A percentile compares a stretch with the other conserved stretches of the same genome.
These are phyloP conservation scores for Yponomeuta evonymella DNA, from an alignment of 2,888 invertebrate genomes.

Conservation along the genomic window DNA sequence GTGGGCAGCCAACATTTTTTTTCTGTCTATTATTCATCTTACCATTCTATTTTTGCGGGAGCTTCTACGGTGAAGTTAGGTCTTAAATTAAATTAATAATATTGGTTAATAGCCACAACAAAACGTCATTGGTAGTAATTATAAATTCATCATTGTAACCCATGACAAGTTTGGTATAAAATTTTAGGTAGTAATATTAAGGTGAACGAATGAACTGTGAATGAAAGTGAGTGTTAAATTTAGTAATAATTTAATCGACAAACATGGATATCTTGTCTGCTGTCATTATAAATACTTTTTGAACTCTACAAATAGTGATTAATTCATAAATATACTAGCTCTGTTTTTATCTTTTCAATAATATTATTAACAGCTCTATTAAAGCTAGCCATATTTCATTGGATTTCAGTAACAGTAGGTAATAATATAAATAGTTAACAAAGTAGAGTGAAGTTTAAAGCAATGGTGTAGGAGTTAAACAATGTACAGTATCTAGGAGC, in stretches of 20 bases:
- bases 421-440: slow-evolving; percentile 72
- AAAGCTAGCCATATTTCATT: slow-evolving; percentile 68
- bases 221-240: slow-evolving; percentile 25
- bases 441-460: slow-evolving; percentile 33
- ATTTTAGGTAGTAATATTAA: background rate
- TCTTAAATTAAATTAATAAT: no score
- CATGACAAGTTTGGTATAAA: no score
- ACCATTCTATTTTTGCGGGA: no score
- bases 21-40: no score
- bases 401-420: slow-evolving; percentile 60
- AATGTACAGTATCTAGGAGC: slow-evolving; percentile 54
- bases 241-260: slow-evolving; percentile 73
- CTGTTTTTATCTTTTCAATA: slow-evolving; percentile 62
- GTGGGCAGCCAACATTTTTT: no score
- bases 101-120: no score
- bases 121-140: no score
- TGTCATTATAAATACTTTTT: slow-evolving; percentile 69
- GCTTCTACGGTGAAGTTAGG: no score
- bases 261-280: slow-evolving; percentile 61
- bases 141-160: no score
- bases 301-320: slow-evolving; percentile 75
- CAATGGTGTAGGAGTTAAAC: slow-evolving; percentile 40
- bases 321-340: slow-evolving; percentile 74
- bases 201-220: background rate
- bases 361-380: slow-evolving; percentile 67